phyloP scores from a whole-genome alignment of 2,888 invertebrate genomes.

The Galerucella nymphaeae region DNA sequence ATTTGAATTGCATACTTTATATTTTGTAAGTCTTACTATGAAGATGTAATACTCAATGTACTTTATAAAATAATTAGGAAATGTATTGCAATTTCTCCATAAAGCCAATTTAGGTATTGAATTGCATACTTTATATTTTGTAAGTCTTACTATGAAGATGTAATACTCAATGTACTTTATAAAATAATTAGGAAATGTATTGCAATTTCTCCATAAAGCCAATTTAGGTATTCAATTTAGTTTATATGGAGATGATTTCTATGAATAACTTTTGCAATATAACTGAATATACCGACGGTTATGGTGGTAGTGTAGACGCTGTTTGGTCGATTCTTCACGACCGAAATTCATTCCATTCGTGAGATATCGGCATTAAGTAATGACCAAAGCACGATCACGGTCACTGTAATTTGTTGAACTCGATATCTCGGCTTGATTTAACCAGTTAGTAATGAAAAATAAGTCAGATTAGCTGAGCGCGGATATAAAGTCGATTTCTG shows the following conservation, averaged over 20 bases:
- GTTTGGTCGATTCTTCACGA: slow-evolving; percentile 55
- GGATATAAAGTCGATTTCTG: slow-evolving; percentile 27
- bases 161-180: no score
- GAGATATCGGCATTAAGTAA: slow-evolving; percentile 64
- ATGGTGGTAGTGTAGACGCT: slow-evolving; percentile 20
- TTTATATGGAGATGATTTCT: neutral
- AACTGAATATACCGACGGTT: slow-evolving; percentile 7
- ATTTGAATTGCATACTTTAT: no score
- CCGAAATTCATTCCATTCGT: slow-evolving; percentile 56
- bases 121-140: no score
- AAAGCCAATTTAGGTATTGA: no score
- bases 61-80: no score
- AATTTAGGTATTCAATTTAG: no score
- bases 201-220: no score
- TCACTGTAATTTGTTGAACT: slow-evolving; percentile 63
- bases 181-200: no score
- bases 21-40: no score
- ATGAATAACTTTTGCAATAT: neutral
- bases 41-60: no score
- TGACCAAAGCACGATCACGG: slow-evolving; percentile 62
- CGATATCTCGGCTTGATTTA: slow-evolving; percentile 60
- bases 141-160: no score
- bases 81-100: no score
- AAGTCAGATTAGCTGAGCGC: slow-evolving; percentile 53
- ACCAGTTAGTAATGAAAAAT: slow-evolving; percentile 60